A percentile compares a stretch with the other conserved stretches of the same genome.
Evolutionary conservation across 2,888 invertebrate species (phyloP).

Genomic region (Slavum lentiscoides): DNA sequence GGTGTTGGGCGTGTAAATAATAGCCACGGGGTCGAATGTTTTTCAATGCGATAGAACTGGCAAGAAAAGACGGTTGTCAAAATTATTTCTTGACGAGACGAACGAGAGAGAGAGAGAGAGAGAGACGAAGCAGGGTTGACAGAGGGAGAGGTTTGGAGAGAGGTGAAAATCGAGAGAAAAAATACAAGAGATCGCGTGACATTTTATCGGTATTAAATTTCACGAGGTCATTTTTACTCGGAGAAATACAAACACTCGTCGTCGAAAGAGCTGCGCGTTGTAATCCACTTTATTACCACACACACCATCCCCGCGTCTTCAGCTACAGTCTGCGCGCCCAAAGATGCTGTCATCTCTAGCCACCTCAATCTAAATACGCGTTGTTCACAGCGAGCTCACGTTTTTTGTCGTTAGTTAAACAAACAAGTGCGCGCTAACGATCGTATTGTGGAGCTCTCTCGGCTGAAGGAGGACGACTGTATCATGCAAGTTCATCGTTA

Average conservation of each 20-base stretch:
- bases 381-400: constrained; percentile 24
- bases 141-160: background rate
- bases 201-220: constrained; percentile 42
- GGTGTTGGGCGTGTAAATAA: background rate
- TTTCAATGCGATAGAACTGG: background rate
- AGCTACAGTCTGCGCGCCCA: background rate
- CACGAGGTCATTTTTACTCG: constrained; percentile 21
- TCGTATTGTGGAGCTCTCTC: background rate
- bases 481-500: background rate
- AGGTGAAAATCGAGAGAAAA: background rate
- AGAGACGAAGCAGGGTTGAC: background rate
- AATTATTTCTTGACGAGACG: background rate
- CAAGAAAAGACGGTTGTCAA: background rate
- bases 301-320: background rate
- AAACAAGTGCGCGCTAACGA: background rate
- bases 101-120: background rate
- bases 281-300: constrained; percentile 23
- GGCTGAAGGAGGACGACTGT: background rate
- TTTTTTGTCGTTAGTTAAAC: constrained; percentile 1
- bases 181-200: constrained; percentile 27
- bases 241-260: constrained; percentile 11
- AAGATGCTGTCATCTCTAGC: too few relatives aligned
- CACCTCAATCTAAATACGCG: constrained; percentile 19
- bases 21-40: background rate
- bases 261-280: background rate